Conservation (phyloP, 2,113 vertebrate genomes). For the Eptesicus fuscus region DNA sequence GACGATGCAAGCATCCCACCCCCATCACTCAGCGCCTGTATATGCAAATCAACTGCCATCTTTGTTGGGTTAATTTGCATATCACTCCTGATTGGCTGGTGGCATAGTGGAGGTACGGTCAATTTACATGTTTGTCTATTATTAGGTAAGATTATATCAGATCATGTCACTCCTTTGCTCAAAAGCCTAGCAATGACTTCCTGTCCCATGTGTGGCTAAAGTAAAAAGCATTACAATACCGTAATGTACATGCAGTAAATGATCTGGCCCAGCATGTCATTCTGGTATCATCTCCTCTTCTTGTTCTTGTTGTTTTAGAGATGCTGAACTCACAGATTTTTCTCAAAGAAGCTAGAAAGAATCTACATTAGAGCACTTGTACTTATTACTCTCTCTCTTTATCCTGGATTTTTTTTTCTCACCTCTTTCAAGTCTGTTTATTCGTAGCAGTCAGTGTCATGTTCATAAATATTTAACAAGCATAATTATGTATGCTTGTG, state of each 20-base stretch:
- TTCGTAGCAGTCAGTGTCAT: rapidly evolving
- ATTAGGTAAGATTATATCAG: neutral
- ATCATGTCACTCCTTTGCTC: neutral
- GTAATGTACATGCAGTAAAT: rapidly evolving
- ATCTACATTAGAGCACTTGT: neutral
- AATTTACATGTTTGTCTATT: too few species aligned
- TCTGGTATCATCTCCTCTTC: neutral
- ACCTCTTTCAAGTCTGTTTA: neutral
- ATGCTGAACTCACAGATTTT: neutral
- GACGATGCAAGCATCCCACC: too few species aligned
- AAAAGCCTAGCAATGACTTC: neutral
- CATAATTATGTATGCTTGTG: neutral
- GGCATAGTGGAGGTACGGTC: too few species aligned
- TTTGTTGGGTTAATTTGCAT: too few species aligned
- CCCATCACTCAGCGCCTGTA: too few species aligned
- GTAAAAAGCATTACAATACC: neutral
- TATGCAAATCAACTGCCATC: too few species aligned
- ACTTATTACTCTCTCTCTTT: neutral
- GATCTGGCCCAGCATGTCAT: neutral
- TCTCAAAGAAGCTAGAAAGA: neutral
- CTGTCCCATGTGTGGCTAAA: neutral
- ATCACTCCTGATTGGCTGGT: too few species aligned
- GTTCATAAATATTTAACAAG: neutral
- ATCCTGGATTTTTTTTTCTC: neutral
- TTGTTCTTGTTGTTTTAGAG: neutral